Conservation (phyloP, 2,797 vertebrate species). For the Anomalospiza imberbis region DNA sequence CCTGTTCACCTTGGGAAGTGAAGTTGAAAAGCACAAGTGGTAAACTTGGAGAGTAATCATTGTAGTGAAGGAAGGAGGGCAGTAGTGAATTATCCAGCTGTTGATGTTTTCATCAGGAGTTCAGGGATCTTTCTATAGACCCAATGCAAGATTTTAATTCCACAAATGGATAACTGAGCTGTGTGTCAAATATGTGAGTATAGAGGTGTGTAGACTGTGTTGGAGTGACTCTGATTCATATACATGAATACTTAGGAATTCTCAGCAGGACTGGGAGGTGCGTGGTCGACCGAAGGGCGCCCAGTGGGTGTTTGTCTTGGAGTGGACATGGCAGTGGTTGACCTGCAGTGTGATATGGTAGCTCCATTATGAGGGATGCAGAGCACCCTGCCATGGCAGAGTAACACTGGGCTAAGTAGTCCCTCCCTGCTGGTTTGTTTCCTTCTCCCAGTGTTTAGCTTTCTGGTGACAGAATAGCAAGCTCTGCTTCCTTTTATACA, state of each 20-base stretch:
- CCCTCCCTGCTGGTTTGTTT: neutral
- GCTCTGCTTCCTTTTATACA: neutral
- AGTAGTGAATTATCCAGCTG: neutral
- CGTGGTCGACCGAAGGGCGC: neutral
- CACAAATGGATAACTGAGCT: accelerated
- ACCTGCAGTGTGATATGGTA: accelerated
- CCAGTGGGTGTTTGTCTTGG: accelerated
- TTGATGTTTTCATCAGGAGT: neutral
- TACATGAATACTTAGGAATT: neutral
- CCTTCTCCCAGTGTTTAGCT: accelerated
- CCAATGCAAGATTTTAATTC: neutral
- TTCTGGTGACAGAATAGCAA: neutral
- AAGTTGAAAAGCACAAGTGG: neutral
- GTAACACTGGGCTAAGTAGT: neutral
- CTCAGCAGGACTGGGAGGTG: neutral
- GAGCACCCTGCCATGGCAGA: neutral
- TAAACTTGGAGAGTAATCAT: neutral
- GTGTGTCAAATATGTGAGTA: neutral
- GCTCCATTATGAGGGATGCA: accelerated
- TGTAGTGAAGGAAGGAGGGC: neutral
- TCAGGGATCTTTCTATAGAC: neutral
- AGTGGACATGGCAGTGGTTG: accelerated
- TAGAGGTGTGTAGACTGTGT: neutral
- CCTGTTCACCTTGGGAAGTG: neutral
- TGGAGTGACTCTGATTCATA: neutral